These are phyloP conservation scores for Zaprionus tsacasi DNA, from an alignment of 1,140 invertebrate genomes.

Conservation along the genomic window DNA sequence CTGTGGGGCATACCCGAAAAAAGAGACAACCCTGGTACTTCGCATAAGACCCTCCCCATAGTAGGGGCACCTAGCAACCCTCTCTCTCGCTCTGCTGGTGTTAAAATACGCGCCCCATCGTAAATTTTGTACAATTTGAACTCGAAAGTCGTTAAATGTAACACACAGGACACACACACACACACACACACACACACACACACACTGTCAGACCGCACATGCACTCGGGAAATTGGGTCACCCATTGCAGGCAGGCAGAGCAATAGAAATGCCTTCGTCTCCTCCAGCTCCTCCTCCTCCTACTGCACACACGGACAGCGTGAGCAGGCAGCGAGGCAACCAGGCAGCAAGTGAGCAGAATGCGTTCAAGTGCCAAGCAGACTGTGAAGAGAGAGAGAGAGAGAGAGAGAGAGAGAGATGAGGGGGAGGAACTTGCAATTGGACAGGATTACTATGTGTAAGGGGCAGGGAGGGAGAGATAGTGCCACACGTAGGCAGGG, in stretches of 20 bases:
- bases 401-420: not conserved
- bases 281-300: too few species aligned
- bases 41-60: conserved; percentile 14
- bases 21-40: not conserved
- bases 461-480: not conserved
- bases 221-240: conserved; percentile 71
- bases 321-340: not conserved
- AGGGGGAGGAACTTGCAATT: not conserved
- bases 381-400: not conserved
- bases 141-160: conserved; percentile 82
- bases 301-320: conserved; percentile 12
- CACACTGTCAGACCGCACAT: conserved; percentile 18
- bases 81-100: conserved; percentile 56
- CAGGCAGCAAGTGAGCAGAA: conserved; percentile 45
- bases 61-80: conserved; percentile 11
- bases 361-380: conserved; percentile 26
- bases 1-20: conserved; percentile 26
- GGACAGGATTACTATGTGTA: not conserved
- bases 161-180: conserved; percentile 43
- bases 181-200: conserved; percentile 1
- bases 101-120: conserved; percentile 63
- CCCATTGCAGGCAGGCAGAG: conserved; percentile 14
- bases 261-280: conserved; percentile 57
- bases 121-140: conserved; percentile 82
- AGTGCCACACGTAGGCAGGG: not conserved